Conservation (phyloP, 2,888 invertebrate species). For the Dinocampus coccinellae region DNA sequence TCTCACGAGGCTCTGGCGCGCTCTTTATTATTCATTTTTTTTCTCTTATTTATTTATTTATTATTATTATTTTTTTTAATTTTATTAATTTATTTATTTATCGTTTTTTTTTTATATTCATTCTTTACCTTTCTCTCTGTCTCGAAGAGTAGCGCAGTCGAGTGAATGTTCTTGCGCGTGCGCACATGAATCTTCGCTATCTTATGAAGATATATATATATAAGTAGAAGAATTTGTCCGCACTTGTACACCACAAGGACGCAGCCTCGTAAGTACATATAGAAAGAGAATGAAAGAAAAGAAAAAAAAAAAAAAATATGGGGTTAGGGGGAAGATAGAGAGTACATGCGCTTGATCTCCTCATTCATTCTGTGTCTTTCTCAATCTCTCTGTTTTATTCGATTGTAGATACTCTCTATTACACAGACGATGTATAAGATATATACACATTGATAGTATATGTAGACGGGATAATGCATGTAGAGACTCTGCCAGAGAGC, state of each 20-base stretch:
- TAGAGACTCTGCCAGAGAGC: constrained; percentile 23
- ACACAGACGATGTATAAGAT: background rate
- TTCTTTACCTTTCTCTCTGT: background rate
- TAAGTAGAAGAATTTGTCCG: constrained; percentile 33
- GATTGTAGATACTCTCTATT: background rate
- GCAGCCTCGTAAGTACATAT: constrained; percentile 30
- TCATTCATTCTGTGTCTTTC: constrained; percentile 1
- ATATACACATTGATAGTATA: background rate
- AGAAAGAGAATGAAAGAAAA: constrained; percentile 27
- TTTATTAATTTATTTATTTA: no score
- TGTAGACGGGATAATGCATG: background rate
- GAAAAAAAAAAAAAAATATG: no score
- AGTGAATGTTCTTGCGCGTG: background rate
- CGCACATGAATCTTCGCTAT: constrained; percentile 34
- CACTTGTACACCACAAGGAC: constrained; percentile 33
- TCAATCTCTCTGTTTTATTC: background rate
- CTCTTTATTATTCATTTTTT: background rate
- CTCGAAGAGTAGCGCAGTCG: background rate
- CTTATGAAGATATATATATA: constrained; percentile 8
- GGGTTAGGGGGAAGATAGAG: constrained; percentile 9
- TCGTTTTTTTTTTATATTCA: no score
- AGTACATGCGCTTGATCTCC: background rate
- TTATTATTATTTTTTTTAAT: background rate
- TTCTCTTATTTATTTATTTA: no score
- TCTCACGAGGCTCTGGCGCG: constrained; percentile 21